Conservation (phyloP, 2,113 vertebrate genomes). For the Odocoileus virginianus region DNA sequence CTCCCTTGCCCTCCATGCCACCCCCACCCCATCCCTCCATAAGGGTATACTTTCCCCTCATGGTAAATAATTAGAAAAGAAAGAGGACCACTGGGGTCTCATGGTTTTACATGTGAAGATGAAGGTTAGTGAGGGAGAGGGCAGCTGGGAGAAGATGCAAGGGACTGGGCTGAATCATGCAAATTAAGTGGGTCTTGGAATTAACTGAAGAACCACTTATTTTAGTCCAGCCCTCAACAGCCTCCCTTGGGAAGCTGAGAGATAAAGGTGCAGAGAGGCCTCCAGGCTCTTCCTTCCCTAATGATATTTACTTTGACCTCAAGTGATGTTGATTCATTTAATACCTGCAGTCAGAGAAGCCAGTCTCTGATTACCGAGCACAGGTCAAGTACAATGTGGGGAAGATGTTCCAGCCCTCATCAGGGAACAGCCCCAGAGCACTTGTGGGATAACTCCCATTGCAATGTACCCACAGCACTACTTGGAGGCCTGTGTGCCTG, state of each 20-base stretch:
- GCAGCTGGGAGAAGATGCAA: not conserved
- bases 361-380: not conserved
- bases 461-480: not conserved
- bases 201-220: conserved; percentile 13
- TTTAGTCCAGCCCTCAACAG: not conserved
- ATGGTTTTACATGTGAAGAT: not conserved
- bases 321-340: not conserved
- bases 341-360: not conserved
- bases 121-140: not conserved
- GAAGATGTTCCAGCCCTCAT: not conserved
- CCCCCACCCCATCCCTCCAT: not conserved
- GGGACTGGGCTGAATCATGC: not conserved
- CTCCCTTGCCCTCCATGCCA: not conserved
- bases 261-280: not conserved
- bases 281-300: not conserved
- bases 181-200: conserved; percentile 15
- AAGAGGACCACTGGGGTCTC: not conserved
- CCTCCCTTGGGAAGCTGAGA: not conserved
- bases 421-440: not conserved
- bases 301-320: conserved; percentile 33
- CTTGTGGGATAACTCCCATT: not conserved
- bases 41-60: not conserved
- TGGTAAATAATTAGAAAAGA: not conserved
- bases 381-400: not conserved
- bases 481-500: not conserved